Evolutionary conservation across 2,797 vertebrate species (phyloP), one percentile per base, ranked within the genome.

Genomic region (Triplophysa yarkandensis): DNA sequence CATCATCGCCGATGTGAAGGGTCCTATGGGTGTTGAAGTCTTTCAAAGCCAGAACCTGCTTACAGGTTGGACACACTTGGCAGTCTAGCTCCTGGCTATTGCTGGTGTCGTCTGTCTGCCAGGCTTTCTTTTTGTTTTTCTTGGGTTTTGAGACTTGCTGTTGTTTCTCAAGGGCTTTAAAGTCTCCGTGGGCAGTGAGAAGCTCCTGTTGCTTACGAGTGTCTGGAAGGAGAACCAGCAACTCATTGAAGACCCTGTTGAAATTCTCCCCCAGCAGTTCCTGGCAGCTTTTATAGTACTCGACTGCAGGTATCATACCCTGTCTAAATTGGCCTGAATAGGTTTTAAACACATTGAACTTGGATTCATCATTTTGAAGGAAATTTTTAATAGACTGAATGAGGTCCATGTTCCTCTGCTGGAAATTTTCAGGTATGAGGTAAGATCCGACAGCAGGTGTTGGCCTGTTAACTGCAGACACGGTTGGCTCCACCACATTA

Each of bases 271-370:
- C 97, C 0, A 99, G 93, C 75, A 99, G 92, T 3, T 97, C 94
- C 69, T 95, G 91, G 81, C 98, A 99, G 83, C 94, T 95, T 83
- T 83, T 86, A 85, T 99, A 96, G 82, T 99, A 99, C 84, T 96
- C 92, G 0, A 89, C 92, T 0, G 96, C 98, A 1, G 96, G 93
- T 30, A 98, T 94, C 78, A 94, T 76, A 19, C 96, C 94, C 97
- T 98, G 96, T 91, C 98, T 91, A 89, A 99, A 99, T 79, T 98
- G 95, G 58, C 96, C 95, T 6, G 97, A 99, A 77, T 94, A 94
- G 58, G 92, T 96, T 86, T 95, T 98, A 80, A 99, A 99, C 83
- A 95, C 89, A 82, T 94, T 96, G 88, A 99, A 99, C 86, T 92
- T 92, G 65, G 94, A 92, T 88, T 98, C 95, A 0, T 98, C 94